phyloP scores from a whole-genome alignment of 2,113 vertebrate species.

The Nettapus auritus region DNA sequence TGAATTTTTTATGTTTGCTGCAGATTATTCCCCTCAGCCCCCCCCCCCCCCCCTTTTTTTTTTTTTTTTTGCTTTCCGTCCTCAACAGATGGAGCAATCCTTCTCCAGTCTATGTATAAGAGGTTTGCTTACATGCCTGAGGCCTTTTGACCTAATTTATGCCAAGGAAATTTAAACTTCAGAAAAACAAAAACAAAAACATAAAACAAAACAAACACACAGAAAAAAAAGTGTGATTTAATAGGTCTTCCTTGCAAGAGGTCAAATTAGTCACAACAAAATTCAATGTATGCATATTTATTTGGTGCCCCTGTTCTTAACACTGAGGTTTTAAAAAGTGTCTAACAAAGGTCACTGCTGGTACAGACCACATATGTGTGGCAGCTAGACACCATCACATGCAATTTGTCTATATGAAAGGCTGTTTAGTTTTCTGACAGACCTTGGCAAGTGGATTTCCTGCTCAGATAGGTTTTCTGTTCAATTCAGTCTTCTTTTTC shows the following conservation, averaged over 20 bases:
- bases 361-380: background rate
- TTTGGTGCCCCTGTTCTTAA: background rate
- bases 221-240: background rate
- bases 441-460: background rate
- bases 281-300: background rate
- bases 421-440: background rate
- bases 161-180: background rate
- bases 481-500: background rate
- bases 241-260: background rate
- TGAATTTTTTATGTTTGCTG: background rate
- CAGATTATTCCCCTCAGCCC: background rate
- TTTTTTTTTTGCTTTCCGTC: background rate
- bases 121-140: conserved; percentile 4
- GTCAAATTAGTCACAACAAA: background rate
- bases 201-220: no score
- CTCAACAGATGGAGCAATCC: background rate
- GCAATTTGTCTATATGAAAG: background rate
- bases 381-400: background rate
- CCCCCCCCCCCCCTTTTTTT: background rate
- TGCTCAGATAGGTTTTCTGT: background rate
- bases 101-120: background rate
- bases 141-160: conserved; percentile 41
- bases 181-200: background rate
- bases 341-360: background rate
- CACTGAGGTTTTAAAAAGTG: background rate